Base-by-base conservation (phyloP, 1,140 invertebrate genomes). In the Brachionus manjavacas region DNA sequence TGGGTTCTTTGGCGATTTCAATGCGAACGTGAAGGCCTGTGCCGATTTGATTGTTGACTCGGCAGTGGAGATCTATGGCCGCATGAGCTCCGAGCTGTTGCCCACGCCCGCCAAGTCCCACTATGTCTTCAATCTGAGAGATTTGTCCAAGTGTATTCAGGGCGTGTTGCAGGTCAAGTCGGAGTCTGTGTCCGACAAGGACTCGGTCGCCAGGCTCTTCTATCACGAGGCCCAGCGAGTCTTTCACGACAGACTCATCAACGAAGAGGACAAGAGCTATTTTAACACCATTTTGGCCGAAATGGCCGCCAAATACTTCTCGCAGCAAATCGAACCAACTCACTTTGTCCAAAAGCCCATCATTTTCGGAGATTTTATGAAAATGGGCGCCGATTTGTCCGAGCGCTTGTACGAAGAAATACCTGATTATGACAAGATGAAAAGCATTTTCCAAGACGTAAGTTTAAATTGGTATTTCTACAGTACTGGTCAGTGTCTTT, bases 1-100 rank as follows among this genome's bases (percentile, higher is more conserved):
- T 85, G 94, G 94, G 0, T 95, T 95, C 87, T 90, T 95, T 72
- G 86, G 86, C 84, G 89, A 90, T 64, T 91, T 90, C 86, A 88
- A 88, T 23, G 85, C 86, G 11, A 84, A 85, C 4, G 92, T 95
- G 0, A 87, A 89, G 41, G 88, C 89, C 55, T 87, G 86, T 74
- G 86, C 86, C n/a, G 90, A 90, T 68, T 35, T 86, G 11, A 88
- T 91, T 9, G 88, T 90, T 3, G 68, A 85, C 9, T 87, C 89
- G 23, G 89, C 89, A 31, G 89, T 90, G 3, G 90, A 91, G 85
- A 89, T 91, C 9, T 90, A 90, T 84, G 85, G 85, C 31, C 85
- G 89, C 25, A 90, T 90, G 89, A 89, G 87, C 39, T 87, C 88
- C 11, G 89, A 90, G 84, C 86, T 90, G 1, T 86, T 90, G 14